phyloP scores from a whole-genome alignment of 2,113 vertebrate genomes.

The Prinia subflava region DNA sequence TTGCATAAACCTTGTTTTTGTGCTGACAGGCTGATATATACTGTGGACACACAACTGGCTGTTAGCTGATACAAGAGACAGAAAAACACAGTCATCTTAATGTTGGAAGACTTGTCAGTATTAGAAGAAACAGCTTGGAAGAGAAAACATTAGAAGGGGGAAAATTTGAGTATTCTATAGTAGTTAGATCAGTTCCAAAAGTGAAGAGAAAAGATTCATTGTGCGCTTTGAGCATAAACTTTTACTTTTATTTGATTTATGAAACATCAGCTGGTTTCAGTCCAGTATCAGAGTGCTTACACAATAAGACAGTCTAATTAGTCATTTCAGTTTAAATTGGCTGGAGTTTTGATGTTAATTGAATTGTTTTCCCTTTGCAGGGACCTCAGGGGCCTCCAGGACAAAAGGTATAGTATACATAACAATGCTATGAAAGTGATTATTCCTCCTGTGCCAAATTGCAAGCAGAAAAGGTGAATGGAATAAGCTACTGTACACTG shows the following conservation, averaged over 20 bases:
- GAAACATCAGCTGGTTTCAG: slow-evolving; percentile 44
- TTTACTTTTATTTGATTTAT: slow-evolving; percentile 17
- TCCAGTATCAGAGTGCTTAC: slow-evolving; percentile 32
- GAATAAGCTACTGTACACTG: slow-evolving; percentile 55
- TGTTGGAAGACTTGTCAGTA: neutral
- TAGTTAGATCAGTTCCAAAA: slow-evolving; percentile 32
- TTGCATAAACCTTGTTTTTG: neutral
- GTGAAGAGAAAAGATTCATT: neutral
- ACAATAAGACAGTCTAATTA: slow-evolving; percentile 49
- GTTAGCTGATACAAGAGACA: neutral
- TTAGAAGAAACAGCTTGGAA: slow-evolving; percentile 20
- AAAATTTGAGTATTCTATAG: neutral
- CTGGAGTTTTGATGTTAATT: slow-evolving; percentile 71
- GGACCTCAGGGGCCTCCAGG: slow-evolving; percentile 91
- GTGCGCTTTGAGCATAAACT: neutral
- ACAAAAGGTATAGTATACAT: slow-evolving; percentile 83
- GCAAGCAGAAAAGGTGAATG: neutral
- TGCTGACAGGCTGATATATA: neutral
- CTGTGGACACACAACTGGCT: neutral
- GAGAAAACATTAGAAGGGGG: neutral
- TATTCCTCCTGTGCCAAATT: slow-evolving; percentile 19
- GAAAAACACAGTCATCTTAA: neutral
- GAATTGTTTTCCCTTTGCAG: slow-evolving; percentile 78
- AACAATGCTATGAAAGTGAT: slow-evolving; percentile 52
- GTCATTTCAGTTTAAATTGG: slow-evolving; percentile 62